These are phyloP conservation scores for Chironomus striatipennis DNA, from an alignment of 1,140 invertebrate species.

Conservation along the genomic window DNA sequence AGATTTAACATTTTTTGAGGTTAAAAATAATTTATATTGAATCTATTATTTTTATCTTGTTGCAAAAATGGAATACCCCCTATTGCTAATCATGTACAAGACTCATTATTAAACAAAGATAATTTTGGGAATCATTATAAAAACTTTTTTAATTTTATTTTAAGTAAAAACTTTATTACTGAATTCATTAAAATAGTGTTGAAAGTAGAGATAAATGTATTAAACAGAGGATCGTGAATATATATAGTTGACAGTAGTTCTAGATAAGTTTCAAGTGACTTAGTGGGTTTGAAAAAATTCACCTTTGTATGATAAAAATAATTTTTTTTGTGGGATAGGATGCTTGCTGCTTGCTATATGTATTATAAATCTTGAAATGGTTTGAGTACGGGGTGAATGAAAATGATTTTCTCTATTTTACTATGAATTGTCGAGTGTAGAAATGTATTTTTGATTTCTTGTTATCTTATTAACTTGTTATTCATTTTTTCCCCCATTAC, in stretches of 20 bases:
- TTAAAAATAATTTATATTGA: no score
- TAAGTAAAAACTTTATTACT: neutral
- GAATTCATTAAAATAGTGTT: neutral
- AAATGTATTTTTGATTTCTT: neutral
- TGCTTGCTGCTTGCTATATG: neutral
- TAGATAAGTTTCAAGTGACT: neutral
- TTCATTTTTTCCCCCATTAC: no score
- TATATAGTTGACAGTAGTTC: neutral
- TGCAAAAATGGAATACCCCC: constrained; percentile 25
- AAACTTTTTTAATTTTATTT: constrained; percentile 4
- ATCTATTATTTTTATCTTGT: no score
- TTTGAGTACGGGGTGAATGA: constrained; percentile 15
- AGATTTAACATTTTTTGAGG: no score
- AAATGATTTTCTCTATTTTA: constrained; percentile 23
- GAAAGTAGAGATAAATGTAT: neutral
- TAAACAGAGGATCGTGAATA: neutral
- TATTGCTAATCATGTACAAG: neutral
- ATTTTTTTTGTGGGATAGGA: constrained; percentile 17
- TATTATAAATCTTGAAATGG: neutral
- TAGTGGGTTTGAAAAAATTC: neutral
- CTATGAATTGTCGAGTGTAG: constrained; percentile 4
- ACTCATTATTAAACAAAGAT: neutral
- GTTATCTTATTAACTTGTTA: neutral
- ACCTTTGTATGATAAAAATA: constrained; percentile 20
- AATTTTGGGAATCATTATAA: neutral